A percentile compares a stretch with the other conserved stretches of the same genome.
Conservation (phyloP, 2,888 invertebrate genomes). For the Caenorhabditis sp. region DNA sequence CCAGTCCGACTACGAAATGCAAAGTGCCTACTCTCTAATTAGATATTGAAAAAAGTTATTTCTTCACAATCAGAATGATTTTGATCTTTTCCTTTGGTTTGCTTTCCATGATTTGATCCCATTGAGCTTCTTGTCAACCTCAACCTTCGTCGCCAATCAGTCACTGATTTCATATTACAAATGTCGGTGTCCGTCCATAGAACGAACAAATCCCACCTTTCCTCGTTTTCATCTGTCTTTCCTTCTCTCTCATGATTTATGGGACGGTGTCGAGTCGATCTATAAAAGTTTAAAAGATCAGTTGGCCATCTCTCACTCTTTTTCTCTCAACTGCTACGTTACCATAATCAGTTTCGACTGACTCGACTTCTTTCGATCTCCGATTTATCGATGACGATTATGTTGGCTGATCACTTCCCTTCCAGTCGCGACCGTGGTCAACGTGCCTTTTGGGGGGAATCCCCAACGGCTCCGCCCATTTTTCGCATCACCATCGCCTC, state of each 20-base stretch:
- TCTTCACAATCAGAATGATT: neutral
- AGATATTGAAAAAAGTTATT: too few relatives aligned
- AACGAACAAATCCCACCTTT: constrained; percentile 1
- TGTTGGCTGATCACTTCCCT: constrained; percentile 48
- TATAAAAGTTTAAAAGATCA: constrained; percentile 41
- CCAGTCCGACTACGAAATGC: neutral
- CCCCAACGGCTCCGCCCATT: constrained; percentile 49
- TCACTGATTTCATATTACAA: neutral
- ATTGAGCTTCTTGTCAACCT: neutral
- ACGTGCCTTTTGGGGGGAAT: constrained; percentile 38
- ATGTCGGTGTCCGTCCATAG: too few relatives aligned
- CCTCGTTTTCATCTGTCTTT: constrained; percentile 16
- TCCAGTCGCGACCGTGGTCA: too few relatives aligned
- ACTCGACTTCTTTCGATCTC: constrained; percentile 25
- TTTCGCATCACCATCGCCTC: constrained; percentile 16
- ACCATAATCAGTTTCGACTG: neutral
- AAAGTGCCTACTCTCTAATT: too few relatives aligned
- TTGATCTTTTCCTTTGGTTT: neutral
- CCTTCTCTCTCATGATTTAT: neutral
- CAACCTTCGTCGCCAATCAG: too few relatives aligned
- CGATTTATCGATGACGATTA: constrained; percentile 37
- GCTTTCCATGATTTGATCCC: neutral
- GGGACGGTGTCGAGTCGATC: neutral
- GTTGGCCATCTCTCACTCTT: neutral
- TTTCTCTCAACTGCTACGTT: too few relatives aligned